Percentiles rank a stretch among this genome's conserved stretches.
These are phyloP conservation scores for Gymnodraco acuticeps DNA, from an alignment of 2,797 vertebrate species.

Conservation along the genomic window DNA sequence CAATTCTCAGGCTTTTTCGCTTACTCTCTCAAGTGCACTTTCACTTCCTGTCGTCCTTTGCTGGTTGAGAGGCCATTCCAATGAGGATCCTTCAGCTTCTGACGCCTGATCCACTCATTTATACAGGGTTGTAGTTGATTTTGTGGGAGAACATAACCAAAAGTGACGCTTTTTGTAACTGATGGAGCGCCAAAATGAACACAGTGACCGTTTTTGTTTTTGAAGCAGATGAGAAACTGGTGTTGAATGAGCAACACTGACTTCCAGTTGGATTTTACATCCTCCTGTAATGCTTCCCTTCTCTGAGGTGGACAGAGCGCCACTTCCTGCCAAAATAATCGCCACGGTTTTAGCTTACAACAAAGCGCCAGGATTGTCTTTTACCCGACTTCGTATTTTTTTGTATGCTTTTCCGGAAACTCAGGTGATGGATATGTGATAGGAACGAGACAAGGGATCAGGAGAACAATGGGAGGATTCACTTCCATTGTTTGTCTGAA, in stretches of 20 bases:
- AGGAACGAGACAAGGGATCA: constrained; percentile 1
- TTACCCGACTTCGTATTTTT: constrained; percentile 17
- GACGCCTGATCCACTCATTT: constrained; percentile 16
- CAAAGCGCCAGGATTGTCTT: constrained; percentile 49
- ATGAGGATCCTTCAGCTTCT: constrained; percentile 59
- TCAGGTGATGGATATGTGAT: neutral
- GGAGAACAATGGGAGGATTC: neutral
- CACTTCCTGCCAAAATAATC: constrained; percentile 11
- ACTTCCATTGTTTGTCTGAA: constrained; percentile 17
- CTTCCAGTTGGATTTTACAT: constrained; percentile 37
- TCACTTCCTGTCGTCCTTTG: constrained; percentile 23
- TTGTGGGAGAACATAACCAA: constrained; percentile 19
- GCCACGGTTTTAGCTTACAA: constrained; percentile 5
- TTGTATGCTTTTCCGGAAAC: constrained; percentile 30
- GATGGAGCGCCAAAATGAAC: constrained; percentile 14
- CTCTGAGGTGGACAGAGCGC: constrained; percentile 9
- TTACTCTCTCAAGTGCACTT: constrained; percentile 69
- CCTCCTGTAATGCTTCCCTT: neutral
- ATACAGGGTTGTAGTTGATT: constrained; percentile 3
- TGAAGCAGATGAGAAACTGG: constrained; percentile 25
- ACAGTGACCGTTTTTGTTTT: constrained; percentile 8
- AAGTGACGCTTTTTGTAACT: neutral
- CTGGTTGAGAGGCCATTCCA: constrained; percentile 67
- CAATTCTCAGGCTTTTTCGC: constrained; percentile 54
- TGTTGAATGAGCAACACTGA: constrained; percentile 2